phyloP scores from a whole-genome alignment of 1,140 invertebrate genomes.

The Ostrea denselamellosa region DNA sequence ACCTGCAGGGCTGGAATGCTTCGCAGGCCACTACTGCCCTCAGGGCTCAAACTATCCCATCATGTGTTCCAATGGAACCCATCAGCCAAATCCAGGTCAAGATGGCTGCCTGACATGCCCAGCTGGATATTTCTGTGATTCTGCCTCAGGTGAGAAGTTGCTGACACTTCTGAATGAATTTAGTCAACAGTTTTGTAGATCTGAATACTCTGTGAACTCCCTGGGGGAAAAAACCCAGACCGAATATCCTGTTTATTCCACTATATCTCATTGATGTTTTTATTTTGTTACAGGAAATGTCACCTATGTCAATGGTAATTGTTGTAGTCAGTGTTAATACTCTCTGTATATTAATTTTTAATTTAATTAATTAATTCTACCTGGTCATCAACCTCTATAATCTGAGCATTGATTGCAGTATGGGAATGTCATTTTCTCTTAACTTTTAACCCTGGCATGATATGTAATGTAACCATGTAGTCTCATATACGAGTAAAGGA shows the following conservation, averaged over 20 bases:
- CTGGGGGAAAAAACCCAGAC: neutral
- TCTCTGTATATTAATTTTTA: too few species aligned
- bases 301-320: conserved; percentile 59
- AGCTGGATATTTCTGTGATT: conserved; percentile 74
- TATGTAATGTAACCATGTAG: neutral
- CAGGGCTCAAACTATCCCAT: conserved; percentile 64
- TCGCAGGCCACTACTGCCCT: conserved; percentile 70
- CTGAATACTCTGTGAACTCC: too few species aligned
- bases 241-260: neutral
- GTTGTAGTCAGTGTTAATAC: conserved; percentile 15
- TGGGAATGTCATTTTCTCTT: neutral
- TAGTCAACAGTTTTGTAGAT: too few species aligned
- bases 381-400: too few species aligned
- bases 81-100: conserved; percentile 68
- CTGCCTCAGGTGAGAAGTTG: conserved; percentile 38
- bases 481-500: neutral
- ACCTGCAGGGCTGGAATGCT: conserved; percentile 70
- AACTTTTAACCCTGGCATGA: neutral
- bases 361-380: neutral
- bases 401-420: too few species aligned
- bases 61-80: conserved; percentile 74
- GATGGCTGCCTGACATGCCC: conserved; percentile 69
- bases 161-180: too few species aligned
- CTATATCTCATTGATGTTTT: neutral
- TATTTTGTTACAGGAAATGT: conserved; percentile 56